These are phyloP conservation scores for Herminia tarsipennalis DNA, from an alignment of 2,888 invertebrate genomes.

Conservation along the genomic window DNA sequence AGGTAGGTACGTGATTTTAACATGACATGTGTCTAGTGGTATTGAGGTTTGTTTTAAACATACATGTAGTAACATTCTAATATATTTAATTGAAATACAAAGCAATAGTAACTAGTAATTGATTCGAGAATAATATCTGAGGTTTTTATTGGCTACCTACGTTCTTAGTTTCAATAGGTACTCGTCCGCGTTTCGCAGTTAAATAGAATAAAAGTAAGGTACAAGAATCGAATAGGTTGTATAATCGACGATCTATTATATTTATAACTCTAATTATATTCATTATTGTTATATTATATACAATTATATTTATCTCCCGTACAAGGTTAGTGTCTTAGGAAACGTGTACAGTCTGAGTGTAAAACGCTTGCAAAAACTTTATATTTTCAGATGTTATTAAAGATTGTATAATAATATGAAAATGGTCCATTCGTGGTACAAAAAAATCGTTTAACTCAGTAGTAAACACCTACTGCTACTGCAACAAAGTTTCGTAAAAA, in stretches of 20 bases:
- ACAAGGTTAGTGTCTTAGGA: slow-evolving; percentile 1
- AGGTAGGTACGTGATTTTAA: too few species aligned
- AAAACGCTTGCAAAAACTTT: background rate
- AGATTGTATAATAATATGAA: background rate
- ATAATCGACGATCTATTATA: slow-evolving; percentile 1
- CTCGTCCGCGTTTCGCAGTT: slow-evolving; percentile 11
- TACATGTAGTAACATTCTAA: too few species aligned
- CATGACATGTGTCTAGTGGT: too few species aligned
- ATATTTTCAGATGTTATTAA: too few species aligned
- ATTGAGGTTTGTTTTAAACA: too few species aligned
- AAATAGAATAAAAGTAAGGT: slow-evolving; percentile 5
- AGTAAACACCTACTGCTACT: background rate
- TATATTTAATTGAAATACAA: background rate
- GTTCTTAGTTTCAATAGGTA: slow-evolving; percentile 21
- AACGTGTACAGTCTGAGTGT: background rate
- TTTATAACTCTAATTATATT: background rate
- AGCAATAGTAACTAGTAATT: too few species aligned
- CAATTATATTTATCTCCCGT: background rate
- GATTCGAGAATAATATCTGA: too few species aligned
- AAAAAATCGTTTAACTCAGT: slow-evolving; percentile 5
- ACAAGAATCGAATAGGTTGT: background rate
- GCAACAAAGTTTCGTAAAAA: slow-evolving; percentile 4
- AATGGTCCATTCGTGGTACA: background rate
- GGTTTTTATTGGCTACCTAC: too few species aligned
- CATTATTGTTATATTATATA: slow-evolving; percentile 8